Evolutionary conservation across 2,888 invertebrate species (phyloP), one percentile per base, ranked within the genome.

Genomic region (Helobdella robusta): DNA sequence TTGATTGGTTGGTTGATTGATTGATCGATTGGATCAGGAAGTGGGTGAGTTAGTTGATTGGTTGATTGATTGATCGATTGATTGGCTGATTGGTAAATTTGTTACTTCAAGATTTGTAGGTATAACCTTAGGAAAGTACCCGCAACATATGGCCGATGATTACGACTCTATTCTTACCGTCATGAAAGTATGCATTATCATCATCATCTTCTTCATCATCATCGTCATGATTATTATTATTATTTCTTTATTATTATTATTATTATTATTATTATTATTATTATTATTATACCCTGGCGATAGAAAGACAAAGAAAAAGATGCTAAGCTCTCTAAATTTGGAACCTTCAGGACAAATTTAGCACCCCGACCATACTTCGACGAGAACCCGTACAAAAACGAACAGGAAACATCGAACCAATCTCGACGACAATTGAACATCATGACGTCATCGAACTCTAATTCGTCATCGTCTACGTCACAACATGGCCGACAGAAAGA

Each of bases 311-410:
- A 73, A 35, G 69, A 71, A 35, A 40, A 69, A 2, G 77, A 79
- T 67, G 76, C 75, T 70, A 69, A 70, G 64, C 70, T 72, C 15
- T 70, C 77, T 70, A 78, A 78, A 70, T 78, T 76, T 30, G 75
- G 75, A 32, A 71, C 78, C 8, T 79, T 79, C 69, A 74, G 69
- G 66, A 69, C 78, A 59, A 78, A 78, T 68, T 77, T 78, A 75
- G 75, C 75, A 69, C 78, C 78, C 11, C 68, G 72, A 65, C 72
- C 73, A 8, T 77, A 72, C 69, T 79, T 79, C 73, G 77, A 77
- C 70, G 68, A 67, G 50, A 79, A 79, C 68, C 78, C 79, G 3
- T 79, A 74, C 70, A 65, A 69, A 20, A 70, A 73, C 23, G 76
- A 76, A n/a, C n/a, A n/a, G n/a, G n/a, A n/a, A n/a, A n/a, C n/a